Conservation (phyloP, 92 coral and sea anemone genomes). For the Epizoanthus ramosus region DNA sequence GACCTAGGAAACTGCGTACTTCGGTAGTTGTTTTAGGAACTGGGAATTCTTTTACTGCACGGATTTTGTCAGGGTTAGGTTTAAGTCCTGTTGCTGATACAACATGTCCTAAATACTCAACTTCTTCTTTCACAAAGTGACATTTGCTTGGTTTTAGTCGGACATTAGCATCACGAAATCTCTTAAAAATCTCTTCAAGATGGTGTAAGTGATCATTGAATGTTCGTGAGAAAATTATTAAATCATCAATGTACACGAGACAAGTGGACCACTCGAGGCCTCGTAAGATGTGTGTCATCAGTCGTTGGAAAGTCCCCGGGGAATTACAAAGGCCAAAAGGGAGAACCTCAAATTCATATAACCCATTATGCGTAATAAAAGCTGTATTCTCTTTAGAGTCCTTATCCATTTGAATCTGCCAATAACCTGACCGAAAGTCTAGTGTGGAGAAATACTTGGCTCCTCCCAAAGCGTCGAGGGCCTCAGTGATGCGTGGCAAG, state of each 20-base stretch:
- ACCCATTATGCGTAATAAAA: conserved; percentile 62
- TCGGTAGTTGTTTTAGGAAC: too few species aligned
- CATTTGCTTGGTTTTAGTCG: conserved; percentile 68
- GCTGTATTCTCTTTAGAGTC: conserved; percentile 59
- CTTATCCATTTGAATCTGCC: conserved; percentile 53
- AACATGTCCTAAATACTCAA: conserved; percentile 18
- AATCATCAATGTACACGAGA: conserved; percentile 59
- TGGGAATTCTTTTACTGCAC: too few species aligned
- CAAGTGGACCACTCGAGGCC: conserved; percentile 56
- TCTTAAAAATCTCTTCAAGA: conserved; percentile 45
- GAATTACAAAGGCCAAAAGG: conserved; percentile 64
- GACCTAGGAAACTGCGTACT: too few species aligned
- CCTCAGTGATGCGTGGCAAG: conserved; percentile 56
- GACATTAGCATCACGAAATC: conserved; percentile 56
- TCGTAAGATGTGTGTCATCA: conserved; percentile 51
- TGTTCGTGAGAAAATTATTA: conserved; percentile 34
- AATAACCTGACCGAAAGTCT: conserved; percentile 65
- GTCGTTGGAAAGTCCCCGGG: conserved; percentile 69
- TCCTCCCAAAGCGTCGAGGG: conserved; percentile 58
- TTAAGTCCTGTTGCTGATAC: too few species aligned
- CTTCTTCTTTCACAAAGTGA: conserved; percentile 29
- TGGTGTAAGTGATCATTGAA: conserved; percentile 47
- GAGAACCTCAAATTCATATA: conserved; percentile 53
- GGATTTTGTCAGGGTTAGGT: too few species aligned
- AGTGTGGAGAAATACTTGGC: conserved; percentile 56